Evolutionary conservation across 1,140 invertebrate species (phyloP), one percentile per base, ranked within the genome.

Genomic region (Sweltsa coloradensis): DNA sequence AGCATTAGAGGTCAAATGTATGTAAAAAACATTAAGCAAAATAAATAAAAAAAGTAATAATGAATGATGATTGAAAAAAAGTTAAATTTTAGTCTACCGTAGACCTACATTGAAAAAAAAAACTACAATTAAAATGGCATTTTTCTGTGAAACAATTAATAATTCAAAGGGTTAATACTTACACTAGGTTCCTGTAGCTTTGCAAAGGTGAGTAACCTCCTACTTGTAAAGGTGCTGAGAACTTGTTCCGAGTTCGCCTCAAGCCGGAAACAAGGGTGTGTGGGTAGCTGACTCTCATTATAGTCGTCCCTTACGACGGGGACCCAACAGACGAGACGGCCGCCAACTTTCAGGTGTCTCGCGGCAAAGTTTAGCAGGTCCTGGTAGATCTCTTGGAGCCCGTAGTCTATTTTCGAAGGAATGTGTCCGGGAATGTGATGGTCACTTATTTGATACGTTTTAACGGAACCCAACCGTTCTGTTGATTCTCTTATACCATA

Each of bases 401-500:
- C 74, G 56, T 97, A 97, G 37, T 81, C 79, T n/a, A 89, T 70
- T 69, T 92, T 93, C 3, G 89, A 81, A 2, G 92, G 91, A 56
- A 89, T 78, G 58, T 91, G 87, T 36, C 73, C 72, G 0, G 67
- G 60, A 51, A 73, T 62, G 65, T 83, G 71, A 55, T 82, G 70
- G 49, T 79, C 77, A 26, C 71, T 73, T 3, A 78, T 55, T 44
- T 70, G 69, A 67, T 78, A 73, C 53, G 69, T 61, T 60, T 55
- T 53, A 47, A 58, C 57, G 6, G 79, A 77, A 53, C 89, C 85
- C 56, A 95, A 76, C 60, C 80, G 81, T 68, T 89, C 85, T 5
- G 86, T 88, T 7, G 89, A 73, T 71, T 97, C 93, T 53, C 93
- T 67, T 26, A 97, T 90, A 40, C 94, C 94, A 72, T 97, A 97